Base-by-base conservation (phyloP, 2,888 invertebrate genomes). In the Tiliacea citrago region DNA sequence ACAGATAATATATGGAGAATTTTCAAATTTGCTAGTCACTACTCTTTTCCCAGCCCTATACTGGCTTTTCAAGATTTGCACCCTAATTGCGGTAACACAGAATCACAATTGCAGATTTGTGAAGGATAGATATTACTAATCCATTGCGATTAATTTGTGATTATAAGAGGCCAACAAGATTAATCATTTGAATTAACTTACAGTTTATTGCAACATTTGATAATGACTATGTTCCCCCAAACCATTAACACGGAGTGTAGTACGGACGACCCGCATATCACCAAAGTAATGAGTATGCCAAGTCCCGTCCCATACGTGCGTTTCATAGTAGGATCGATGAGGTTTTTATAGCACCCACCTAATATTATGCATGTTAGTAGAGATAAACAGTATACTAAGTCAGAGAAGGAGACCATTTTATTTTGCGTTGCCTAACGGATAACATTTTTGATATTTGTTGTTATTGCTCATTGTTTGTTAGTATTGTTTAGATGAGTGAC, bases 201-300 rank as follows among this genome's bases (percentile, higher is more conserved):
- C 97, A 96, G 95, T 93, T 95, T 97, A 86, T 96, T 93, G 69
- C 95, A 90, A 86, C 94, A 96, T 86, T 97, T 95, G 72, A 98
- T 97, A 79, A 98, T 97, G 58, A 97, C 82, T 9, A 97, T 96
- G 91, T 98, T 98, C 29, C 97, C 94, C 86, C 97, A 90, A 47
- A 97, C 97, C 88, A 97, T 96, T 49, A 98, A 83, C 9, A 97
- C 83, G 0, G 97, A 96, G 90, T 98, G 97, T 70, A 97, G 87
- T 39, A 97, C 93, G 76, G 97, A 96, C 68, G 93, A 86, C 35
- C 98, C 97, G 72, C 98, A 98, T 45, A 98, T 97, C 35, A 97
- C 88, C 61, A 95, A 92, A 2, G 97, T 93, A 24, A 98, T 92
- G 9, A 97, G 71, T 45, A 98, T 87, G 8, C 98, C 98, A 12